Evolutionary conservation across 2,888 invertebrate species (phyloP).

Genomic region (Clepsis dumicolana): DNA sequence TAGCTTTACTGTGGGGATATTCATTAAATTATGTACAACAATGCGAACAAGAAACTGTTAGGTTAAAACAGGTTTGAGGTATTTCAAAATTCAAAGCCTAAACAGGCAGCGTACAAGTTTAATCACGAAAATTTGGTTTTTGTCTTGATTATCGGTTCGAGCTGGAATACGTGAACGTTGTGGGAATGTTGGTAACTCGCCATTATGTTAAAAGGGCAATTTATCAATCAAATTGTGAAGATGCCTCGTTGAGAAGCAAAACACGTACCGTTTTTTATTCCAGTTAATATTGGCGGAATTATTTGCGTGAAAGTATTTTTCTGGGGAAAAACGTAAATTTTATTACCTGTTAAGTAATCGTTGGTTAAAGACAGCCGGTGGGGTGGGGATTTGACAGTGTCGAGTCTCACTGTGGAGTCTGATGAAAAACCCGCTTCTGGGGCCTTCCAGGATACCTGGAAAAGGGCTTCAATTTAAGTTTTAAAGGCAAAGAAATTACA

Average conservation of each 20-base stretch:
- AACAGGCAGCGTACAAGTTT: conserved; percentile 8
- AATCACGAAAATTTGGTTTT: conserved; percentile 26
- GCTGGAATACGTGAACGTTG: conserved; percentile 34
- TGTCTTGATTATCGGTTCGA: conserved; percentile 30
- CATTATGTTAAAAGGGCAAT: conserved; percentile 43
- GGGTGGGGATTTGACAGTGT: conserved; percentile 69
- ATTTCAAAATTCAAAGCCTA: conserved; percentile 39
- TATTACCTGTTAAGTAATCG: conserved; percentile 84
- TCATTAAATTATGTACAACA: background rate
- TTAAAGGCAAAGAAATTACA: background rate
- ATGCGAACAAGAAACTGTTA: background rate
- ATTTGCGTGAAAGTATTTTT: conserved; percentile 17
- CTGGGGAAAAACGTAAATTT: conserved; percentile 13
- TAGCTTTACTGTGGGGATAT: background rate
- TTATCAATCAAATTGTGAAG: conserved; percentile 44
- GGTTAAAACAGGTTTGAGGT: background rate
- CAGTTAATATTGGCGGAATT: conserved; percentile 34
- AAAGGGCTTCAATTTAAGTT: background rate
- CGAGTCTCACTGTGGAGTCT: conserved; percentile 74
- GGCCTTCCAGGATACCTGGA: conserved; percentile 80
- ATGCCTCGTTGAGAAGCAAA: conserved; percentile 35
- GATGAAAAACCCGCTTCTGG: conserved; percentile 78
- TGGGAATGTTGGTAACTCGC: conserved; percentile 36
- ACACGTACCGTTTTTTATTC: conserved; percentile 41
- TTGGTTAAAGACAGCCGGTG: conserved; percentile 83